These are phyloP conservation scores for Gerris lacustris DNA, from an alignment of 2,888 invertebrate genomes.

Conservation along the genomic window DNA sequence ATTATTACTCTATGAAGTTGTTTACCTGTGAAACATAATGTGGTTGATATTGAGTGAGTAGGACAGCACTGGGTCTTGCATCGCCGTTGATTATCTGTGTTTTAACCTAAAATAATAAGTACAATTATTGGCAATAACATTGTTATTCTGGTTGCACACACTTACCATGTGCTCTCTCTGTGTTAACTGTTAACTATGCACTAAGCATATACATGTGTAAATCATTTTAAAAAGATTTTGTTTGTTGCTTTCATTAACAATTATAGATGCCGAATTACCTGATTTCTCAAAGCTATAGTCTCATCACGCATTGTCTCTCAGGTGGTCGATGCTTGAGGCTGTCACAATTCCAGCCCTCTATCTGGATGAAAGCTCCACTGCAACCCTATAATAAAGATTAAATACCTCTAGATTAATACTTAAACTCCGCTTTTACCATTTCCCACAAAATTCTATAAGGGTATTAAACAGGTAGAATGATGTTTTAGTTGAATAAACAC, in stretches of 20 bases:
- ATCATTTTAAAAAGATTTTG: too few species aligned
- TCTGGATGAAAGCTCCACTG: neutral
- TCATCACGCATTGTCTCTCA: neutral
- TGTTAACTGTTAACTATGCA: too few species aligned
- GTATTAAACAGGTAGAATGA: too few species aligned
- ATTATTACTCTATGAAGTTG: too few species aligned
- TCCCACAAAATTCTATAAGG: too few species aligned
- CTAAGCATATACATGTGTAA: too few species aligned
- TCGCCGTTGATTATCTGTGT: conserved; percentile 17
- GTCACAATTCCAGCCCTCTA: conserved; percentile 1
- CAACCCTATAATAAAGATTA: neutral
- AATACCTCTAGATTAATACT: too few species aligned
- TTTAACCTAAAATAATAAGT: conserved; percentile 5
- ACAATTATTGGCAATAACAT: neutral
- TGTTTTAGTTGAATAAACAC: too few species aligned
- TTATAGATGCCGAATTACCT: neutral
- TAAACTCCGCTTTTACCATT: too few species aligned
- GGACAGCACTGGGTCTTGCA: conserved; percentile 15
- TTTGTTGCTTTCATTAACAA: too few species aligned
- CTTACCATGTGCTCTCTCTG: too few species aligned
- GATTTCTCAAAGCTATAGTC: neutral
- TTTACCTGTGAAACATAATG: conserved; percentile 26
- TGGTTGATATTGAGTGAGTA: conserved; percentile 19
- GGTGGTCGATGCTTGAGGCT: neutral
- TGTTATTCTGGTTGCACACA: too few species aligned